Conservation (phyloP, 2,888 invertebrate genomes). For the Carcina quercana region DNA sequence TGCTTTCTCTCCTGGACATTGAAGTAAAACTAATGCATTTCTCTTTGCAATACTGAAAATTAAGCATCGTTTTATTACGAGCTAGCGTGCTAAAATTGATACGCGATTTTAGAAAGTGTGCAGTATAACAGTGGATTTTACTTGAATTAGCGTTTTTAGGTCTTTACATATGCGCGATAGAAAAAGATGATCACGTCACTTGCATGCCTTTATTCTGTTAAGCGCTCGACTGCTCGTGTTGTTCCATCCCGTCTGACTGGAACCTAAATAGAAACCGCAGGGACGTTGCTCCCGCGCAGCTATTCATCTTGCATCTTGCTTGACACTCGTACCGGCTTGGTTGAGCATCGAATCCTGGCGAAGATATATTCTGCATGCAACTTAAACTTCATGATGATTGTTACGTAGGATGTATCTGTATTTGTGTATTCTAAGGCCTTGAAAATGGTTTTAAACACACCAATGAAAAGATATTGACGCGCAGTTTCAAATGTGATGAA, state of each 20-base stretch:
- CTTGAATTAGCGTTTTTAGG: not conserved
- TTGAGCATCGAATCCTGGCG: not conserved
- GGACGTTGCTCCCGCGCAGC: slow-evolving; percentile 66
- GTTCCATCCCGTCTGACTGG: slow-evolving; percentile 63
- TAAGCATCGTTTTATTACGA: no score
- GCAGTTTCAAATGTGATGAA: slow-evolving; percentile 18
- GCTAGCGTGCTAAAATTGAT: no score
- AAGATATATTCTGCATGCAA: not conserved
- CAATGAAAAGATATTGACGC: slow-evolving; percentile 16
- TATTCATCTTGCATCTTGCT: slow-evolving; percentile 52
- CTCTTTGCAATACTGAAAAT: no score
- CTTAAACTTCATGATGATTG: not conserved
- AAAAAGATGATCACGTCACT: slow-evolving; percentile 34
- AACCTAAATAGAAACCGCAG: slow-evolving; percentile 74
- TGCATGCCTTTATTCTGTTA: slow-evolving; percentile 59
- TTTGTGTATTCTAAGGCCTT: slow-evolving; percentile 12
- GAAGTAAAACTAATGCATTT: no score
- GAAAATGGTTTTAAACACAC: slow-evolving; percentile 9
- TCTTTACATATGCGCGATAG: slow-evolving; percentile 3
- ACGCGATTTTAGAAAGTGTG: slow-evolving; percentile 1
- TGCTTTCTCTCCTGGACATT: no score
- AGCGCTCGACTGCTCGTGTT: slow-evolving; percentile 60
- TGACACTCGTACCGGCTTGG: not conserved
- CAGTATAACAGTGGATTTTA: not conserved
- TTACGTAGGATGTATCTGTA: not conserved